phyloP scores from a whole-genome alignment of 2,888 invertebrate genomes.

The Rotaria magnacalcarata region DNA sequence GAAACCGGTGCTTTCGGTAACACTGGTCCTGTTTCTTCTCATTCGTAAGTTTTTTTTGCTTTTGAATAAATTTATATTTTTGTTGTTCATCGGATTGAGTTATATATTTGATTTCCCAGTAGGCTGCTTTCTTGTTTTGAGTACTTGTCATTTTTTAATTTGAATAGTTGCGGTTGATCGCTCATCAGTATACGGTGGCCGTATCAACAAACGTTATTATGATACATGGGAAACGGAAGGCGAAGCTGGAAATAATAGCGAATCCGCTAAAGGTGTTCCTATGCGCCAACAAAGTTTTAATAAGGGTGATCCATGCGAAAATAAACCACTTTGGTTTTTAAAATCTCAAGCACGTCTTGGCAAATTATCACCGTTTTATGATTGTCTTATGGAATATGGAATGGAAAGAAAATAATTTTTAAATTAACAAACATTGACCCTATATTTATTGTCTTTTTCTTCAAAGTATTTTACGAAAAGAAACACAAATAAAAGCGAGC shows the following conservation, averaged over 20 bases:
- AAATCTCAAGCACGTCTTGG: conserved; percentile 4
- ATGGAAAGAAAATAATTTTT: neutral
- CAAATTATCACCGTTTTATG: neutral
- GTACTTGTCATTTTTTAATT: neutral
- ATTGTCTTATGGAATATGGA: neutral
- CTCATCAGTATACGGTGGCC: neutral
- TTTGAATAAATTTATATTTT: no score
- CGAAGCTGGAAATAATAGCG: neutral
- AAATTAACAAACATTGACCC: no score
- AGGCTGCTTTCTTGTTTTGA: neutral
- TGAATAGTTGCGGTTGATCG: neutral
- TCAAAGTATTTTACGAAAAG: no score
- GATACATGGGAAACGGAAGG: neutral
- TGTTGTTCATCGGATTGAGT: neutral
- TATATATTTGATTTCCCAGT: neutral
- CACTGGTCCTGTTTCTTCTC: neutral
- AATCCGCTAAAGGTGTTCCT: neutral
- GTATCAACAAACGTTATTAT: neutral
- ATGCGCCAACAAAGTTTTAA: neutral
- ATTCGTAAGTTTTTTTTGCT: neutral
- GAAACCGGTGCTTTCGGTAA: neutral
- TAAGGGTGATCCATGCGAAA: neutral
- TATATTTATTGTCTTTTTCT: no score
- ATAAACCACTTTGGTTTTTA: neutral
- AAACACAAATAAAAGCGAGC: no score